phyloP scores from a whole-genome alignment of 35 echinoderm and acorn worm genomes.

The Stichopus chloronotus region DNA sequence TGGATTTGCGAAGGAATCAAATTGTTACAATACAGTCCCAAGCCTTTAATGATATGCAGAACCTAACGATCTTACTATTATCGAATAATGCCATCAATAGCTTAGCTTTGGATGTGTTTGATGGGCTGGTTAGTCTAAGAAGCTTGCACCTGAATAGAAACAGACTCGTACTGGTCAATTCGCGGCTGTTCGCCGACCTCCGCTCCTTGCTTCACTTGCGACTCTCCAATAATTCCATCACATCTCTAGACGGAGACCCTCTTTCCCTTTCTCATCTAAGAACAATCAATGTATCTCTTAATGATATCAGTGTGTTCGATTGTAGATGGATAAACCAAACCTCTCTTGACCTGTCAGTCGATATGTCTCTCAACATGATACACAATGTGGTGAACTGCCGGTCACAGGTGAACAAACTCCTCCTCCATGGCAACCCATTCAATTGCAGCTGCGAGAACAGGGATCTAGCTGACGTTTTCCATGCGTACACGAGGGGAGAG shows the following conservation, averaged over 20 bases:
- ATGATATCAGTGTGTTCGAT: neutral
- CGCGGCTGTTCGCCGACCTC: neutral
- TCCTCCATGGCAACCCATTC: neutral
- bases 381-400: neutral
- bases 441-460: neutral
- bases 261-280: too few species aligned
- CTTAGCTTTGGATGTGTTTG: neutral
- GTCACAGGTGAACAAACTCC: neutral
- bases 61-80: neutral
- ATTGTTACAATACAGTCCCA: neutral
- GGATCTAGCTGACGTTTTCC: neutral
- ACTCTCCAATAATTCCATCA: conserved; percentile 6
- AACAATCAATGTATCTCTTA: neutral
- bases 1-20: neutral
- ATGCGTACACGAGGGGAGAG: neutral
- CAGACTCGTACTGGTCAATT: neutral
- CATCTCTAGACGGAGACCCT: neutral
- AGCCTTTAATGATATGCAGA: neutral
- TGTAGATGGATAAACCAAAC: neutral
- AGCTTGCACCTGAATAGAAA: conserved; percentile 4
- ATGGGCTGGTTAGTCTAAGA: neutral
- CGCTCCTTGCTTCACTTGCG: neutral
- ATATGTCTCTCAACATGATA: neutral
- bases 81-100: neutral
- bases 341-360: neutral